Percentiles rank a stretch among this genome's conserved stretches.
Conservation (phyloP, 2,797 vertebrate species). For the Leptodactylus fallax region DNA sequence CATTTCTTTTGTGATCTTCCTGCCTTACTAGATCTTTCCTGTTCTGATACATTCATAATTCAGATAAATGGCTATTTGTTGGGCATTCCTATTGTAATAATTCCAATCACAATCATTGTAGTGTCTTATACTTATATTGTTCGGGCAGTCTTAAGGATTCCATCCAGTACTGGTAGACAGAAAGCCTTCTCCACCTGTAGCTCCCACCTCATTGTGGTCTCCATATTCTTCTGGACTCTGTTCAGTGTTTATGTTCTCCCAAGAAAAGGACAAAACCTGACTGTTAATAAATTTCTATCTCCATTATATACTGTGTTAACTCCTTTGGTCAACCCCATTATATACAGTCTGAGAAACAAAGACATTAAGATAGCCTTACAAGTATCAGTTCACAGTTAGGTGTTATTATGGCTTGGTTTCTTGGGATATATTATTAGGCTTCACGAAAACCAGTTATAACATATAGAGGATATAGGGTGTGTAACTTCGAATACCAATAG, state of each 20-base stretch:
- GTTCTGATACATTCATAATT: background rate
- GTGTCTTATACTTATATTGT: background rate
- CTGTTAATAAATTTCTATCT: background rate
- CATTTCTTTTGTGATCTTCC: background rate
- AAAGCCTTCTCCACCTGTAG: constrained; percentile 28
- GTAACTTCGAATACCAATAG: too few species aligned
- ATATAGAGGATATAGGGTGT: too few species aligned
- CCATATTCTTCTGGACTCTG: background rate
- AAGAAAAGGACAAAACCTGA: background rate
- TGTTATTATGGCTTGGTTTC: too few species aligned
- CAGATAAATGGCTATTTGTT: background rate
- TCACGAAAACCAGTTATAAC: too few species aligned
- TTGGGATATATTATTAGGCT: too few species aligned
- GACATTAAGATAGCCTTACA: background rate
- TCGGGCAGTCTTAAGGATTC: background rate
- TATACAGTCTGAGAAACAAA: constrained; percentile 5
- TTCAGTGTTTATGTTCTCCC: background rate
- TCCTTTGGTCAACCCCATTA: background rate
- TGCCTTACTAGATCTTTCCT: background rate
- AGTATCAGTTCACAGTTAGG: background rate
- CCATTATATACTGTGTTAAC: background rate
- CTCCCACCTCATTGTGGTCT: constrained; percentile 17
- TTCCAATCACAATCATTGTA: background rate
- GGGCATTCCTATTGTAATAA: background rate
- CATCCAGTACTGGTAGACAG: constrained; percentile 8